Percentiles rank a stretch among this genome's conserved stretches.
These are phyloP conservation scores for Phorcus lineatus DNA, from an alignment of 2,888 invertebrate species.

Conservation along the genomic window DNA sequence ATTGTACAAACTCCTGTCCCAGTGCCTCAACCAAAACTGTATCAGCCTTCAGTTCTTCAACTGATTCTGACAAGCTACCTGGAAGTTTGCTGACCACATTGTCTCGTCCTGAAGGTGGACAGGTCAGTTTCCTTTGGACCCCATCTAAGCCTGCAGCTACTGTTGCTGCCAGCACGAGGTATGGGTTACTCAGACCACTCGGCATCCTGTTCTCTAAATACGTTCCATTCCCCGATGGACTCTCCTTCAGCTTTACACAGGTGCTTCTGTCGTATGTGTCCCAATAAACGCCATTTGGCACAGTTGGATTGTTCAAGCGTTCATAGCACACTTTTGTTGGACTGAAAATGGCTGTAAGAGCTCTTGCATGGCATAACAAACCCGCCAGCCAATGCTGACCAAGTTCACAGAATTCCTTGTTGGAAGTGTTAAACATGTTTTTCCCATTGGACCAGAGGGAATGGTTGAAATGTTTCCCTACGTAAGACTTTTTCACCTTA, in stretches of 20 bases:
- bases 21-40: too few relatives aligned
- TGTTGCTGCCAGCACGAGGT: constrained; percentile 29
- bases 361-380: constrained; percentile 27
- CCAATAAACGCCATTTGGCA: background rate
- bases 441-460: background rate
- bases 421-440: background rate
- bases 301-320: background rate
- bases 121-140: constrained; percentile 17
- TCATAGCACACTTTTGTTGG: constrained; percentile 34
- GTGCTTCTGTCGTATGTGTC: background rate
- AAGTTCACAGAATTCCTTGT: background rate
- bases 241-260: background rate
- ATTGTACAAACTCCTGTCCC: too few relatives aligned
- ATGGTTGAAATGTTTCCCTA: background rate
- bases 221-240: background rate
- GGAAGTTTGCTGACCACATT: too few relatives aligned
- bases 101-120: constrained; percentile 1
- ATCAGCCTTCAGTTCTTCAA: too few relatives aligned
- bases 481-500: background rate
- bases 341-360: constrained; percentile 29
- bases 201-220: constrained; percentile 29
- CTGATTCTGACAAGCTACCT: too few relatives aligned
- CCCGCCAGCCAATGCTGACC: constrained; percentile 31
- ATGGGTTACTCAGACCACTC: constrained; percentile 29
- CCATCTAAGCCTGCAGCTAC: constrained; percentile 34